Conservation (phyloP, 1,140 invertebrate genomes). For the Temnothorax longispinosus region DNA sequence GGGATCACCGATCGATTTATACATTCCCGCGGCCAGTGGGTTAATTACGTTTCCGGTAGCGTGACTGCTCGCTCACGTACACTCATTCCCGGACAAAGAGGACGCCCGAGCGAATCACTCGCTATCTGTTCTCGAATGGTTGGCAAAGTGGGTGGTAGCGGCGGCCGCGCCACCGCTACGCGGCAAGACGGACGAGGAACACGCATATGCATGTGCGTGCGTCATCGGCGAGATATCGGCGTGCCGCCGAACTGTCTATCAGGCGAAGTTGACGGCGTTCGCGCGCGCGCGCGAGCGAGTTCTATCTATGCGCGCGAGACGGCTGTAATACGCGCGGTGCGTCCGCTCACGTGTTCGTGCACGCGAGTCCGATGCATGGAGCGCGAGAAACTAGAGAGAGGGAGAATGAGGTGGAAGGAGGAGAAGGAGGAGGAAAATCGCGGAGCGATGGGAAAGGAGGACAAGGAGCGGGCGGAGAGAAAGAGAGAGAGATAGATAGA, state of each 20-base stretch:
- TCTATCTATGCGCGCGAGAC: conserved; percentile 39
- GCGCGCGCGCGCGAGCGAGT: background rate
- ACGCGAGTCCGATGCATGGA: conserved; percentile 19
- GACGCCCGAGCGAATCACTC: conserved; percentile 15
- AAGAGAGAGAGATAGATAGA: background rate
- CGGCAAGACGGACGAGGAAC: conserved; percentile 9
- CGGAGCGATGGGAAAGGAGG: background rate
- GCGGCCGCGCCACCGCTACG: background rate
- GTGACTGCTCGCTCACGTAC: conserved; percentile 25
- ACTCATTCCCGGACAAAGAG: background rate
- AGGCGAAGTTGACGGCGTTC: conserved; percentile 38
- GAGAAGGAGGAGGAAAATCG: conserved; percentile 13
- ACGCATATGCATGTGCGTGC: conserved; percentile 45
- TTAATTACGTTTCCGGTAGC: conserved; percentile 52
- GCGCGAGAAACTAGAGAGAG: conserved; percentile 22
- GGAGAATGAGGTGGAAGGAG: background rate
- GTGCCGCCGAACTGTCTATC: conserved; percentile 63
- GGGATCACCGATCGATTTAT: conserved; percentile 30
- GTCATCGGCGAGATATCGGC: conserved; percentile 57
- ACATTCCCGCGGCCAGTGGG: conserved; percentile 37
- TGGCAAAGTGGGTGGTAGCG: background rate
- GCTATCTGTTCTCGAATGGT: conserved; percentile 36
- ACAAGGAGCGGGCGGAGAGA: background rate
- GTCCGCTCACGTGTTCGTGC: conserved; percentile 40
- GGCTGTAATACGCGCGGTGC: conserved; percentile 12